These are phyloP conservation scores for Crocallis elinguaria DNA, from an alignment of 2,888 invertebrate species.

Conservation along the genomic window DNA sequence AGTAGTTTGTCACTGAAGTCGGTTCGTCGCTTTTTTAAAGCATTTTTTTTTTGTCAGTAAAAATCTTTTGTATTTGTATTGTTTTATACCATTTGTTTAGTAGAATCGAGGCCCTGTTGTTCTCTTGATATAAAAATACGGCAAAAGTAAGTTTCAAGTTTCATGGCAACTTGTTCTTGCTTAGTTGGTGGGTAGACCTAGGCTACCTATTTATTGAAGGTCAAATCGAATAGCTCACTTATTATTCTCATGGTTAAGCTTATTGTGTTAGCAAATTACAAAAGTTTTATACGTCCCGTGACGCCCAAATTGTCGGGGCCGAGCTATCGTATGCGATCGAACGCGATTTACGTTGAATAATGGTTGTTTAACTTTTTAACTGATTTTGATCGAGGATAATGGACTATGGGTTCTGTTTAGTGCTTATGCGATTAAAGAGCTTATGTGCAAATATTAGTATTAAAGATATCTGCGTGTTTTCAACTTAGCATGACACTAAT, in stretches of 20 bases:
- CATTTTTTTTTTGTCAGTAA: too few relatives aligned
- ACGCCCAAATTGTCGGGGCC: slow-evolving; percentile 48
- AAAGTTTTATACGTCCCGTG: slow-evolving; percentile 62
- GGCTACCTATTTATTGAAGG: neutral
- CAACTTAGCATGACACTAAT: too few relatives aligned
- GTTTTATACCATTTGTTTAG: too few relatives aligned
- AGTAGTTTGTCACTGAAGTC: too few relatives aligned
- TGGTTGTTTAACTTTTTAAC: slow-evolving; percentile 35
- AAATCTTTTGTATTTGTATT: too few relatives aligned
- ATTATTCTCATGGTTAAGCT: slow-evolving; percentile 40
- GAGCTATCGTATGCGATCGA: slow-evolving; percentile 23
- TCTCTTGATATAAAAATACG: too few relatives aligned
- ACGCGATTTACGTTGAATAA: slow-evolving; percentile 37
- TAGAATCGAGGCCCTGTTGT: too few relatives aligned
- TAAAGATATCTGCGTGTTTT: too few relatives aligned
- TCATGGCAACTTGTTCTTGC: neutral
- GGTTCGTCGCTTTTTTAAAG: too few relatives aligned
- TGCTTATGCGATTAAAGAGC: too few relatives aligned
- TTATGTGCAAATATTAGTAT: too few relatives aligned
- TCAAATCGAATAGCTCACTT: slow-evolving; percentile 14
- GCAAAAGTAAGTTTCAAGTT: too few relatives aligned
- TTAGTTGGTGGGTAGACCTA: neutral
- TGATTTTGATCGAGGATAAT: slow-evolving; percentile 26
- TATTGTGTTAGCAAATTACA: slow-evolving; percentile 62
- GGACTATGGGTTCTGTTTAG: neutral